A percentile compares a stretch with the other conserved stretches of the same genome.
Conservation (phyloP, 2,888 invertebrate genomes). For the Lissocephala sabroskyi region DNA sequence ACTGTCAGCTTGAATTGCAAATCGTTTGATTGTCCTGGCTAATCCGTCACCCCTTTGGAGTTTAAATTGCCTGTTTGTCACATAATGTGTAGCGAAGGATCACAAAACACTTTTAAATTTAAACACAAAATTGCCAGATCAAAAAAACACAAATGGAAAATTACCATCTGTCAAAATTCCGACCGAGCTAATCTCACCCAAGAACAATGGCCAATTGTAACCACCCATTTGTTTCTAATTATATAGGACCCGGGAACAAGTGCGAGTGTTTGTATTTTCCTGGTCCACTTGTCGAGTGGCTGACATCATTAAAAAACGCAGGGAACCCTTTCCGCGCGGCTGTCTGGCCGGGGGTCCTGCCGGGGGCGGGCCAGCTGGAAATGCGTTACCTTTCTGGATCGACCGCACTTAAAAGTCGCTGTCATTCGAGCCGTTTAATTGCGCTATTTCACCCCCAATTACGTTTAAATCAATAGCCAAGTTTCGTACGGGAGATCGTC, state of each 20-base stretch:
- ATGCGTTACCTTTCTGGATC: conserved; percentile 51
- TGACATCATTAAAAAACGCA: conserved; percentile 51
- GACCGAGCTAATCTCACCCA: conserved; percentile 32
- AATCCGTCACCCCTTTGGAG: conserved; percentile 30
- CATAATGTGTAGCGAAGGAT: conserved; percentile 45
- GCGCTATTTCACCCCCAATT: conserved; percentile 72
- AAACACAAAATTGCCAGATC: conserved; percentile 61
- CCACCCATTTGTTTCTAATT: conserved; percentile 34
- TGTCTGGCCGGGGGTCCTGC: conserved; percentile 1
- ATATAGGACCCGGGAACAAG: conserved; percentile 8
- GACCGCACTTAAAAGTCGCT: conserved; percentile 23
- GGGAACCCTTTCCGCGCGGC: conserved; percentile 32
- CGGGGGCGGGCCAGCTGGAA: conserved; percentile 22
- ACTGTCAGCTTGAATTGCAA: conserved; percentile 41
- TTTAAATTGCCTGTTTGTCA: conserved; percentile 60
- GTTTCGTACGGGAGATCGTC: no score
- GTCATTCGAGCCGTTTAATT: conserved; percentile 53
- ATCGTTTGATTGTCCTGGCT: conserved; percentile 27
- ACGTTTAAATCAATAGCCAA: conserved; percentile 55
- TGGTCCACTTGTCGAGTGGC: conserved; percentile 56
- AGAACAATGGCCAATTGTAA: conserved; percentile 29
- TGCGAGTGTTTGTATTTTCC: conserved; percentile 35
- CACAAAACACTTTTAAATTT: conserved; percentile 56
- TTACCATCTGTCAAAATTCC: conserved; percentile 72
- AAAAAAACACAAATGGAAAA: conserved; percentile 66